These are phyloP conservation scores for Myotis davidii DNA, from an alignment of 2,113 vertebrate species.

Conservation along the genomic window DNA sequence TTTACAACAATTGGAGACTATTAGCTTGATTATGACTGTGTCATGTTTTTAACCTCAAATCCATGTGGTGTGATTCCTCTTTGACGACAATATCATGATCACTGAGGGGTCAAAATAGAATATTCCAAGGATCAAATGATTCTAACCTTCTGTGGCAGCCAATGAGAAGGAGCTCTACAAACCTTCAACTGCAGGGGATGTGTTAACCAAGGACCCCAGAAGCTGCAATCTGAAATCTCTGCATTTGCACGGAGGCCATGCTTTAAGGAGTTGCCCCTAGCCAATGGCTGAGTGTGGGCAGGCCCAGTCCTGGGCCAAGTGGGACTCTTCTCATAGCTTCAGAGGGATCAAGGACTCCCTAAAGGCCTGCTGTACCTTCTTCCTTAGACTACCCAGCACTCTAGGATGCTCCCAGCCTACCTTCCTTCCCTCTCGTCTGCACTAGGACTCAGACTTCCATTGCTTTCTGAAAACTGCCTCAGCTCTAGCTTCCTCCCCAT, in stretches of 20 bases:
- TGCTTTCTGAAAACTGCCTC: background rate
- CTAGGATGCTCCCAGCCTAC: fast-evolving
- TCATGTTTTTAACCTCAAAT: background rate
- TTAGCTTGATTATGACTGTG: background rate
- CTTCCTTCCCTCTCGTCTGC: background rate
- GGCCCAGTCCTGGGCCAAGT: fast-evolving
- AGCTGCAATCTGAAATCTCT: background rate
- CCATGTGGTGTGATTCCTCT: background rate
- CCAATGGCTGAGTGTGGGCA: background rate
- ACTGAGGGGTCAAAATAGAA: background rate
- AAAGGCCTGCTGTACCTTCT: background rate
- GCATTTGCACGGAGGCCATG: fast-evolving
- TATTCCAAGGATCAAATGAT: background rate
- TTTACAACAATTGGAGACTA: background rate
- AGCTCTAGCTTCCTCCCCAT: background rate
- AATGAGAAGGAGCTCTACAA: background rate
- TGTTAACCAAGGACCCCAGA: background rate
- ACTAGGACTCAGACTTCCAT: background rate
- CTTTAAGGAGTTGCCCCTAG: background rate
- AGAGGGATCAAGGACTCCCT: background rate
- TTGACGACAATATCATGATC: background rate
- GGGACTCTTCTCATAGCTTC: background rate
- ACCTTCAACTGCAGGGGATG: fast-evolving
- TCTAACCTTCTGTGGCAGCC: background rate
- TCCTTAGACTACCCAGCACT: background rate